A percentile compares a stretch with the other conserved stretches of the same genome.
Evolutionary conservation across 2,113 vertebrate species (phyloP).

Genomic region (Triplophysa dalaica): DNA sequence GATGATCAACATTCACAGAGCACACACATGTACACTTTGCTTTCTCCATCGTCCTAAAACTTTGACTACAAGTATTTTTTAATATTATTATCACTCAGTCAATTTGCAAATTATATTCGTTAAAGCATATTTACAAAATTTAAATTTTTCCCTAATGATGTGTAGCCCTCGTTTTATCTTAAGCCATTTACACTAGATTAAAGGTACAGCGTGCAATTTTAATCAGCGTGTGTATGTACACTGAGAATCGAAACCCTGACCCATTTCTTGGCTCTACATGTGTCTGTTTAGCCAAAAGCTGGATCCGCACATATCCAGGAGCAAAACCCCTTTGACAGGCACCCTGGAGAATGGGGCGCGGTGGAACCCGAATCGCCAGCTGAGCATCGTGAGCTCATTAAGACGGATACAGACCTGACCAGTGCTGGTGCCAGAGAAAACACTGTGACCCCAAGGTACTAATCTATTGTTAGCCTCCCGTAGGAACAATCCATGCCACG

Average conservation of each 20-base stretch:
- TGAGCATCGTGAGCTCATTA: conserved; percentile 47
- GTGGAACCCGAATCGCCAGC: conserved; percentile 47
- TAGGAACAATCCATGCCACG: conserved; percentile 46
- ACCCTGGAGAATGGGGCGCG: conserved; percentile 41
- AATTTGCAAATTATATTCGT: too few relatives aligned
- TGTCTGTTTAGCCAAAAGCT: conserved; percentile 3
- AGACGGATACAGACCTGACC: conserved; percentile 41
- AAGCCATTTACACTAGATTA: too few relatives aligned
- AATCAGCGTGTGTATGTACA: background rate
- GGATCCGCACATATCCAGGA: conserved; percentile 42
- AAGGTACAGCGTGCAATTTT: too few relatives aligned
- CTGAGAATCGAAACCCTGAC: background rate
- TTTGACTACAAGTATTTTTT: too few relatives aligned
- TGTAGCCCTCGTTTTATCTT: too few relatives aligned
- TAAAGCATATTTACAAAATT: too few relatives aligned
- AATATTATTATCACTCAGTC: too few relatives aligned
- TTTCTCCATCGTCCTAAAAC: too few relatives aligned
- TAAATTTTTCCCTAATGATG: too few relatives aligned
- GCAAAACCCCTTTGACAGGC: conserved; percentile 31
- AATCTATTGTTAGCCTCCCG: conserved; percentile 61
- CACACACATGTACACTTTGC: too few relatives aligned
- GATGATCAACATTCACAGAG: too few relatives aligned
- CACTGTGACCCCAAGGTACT: conserved; percentile 63
- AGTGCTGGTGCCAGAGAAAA: conserved; percentile 50
- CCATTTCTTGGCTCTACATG: background rate